Base-by-base conservation (phyloP, 2,797 vertebrate genomes). In the Choloepus didactylus region DNA sequence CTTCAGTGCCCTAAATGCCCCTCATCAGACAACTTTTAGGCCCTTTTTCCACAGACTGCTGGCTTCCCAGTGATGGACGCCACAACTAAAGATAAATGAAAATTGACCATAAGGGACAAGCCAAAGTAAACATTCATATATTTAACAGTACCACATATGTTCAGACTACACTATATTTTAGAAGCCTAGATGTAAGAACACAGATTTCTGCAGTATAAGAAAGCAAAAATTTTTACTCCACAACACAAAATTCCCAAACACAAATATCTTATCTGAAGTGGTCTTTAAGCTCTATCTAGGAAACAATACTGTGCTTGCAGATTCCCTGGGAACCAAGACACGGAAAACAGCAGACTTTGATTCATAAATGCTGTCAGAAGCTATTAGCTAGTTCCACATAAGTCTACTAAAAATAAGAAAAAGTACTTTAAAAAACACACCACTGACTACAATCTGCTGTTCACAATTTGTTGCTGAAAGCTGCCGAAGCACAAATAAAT, bases 1-100 rank as follows among this genome's bases (percentile, higher is more conserved):
- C 85, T 96, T 84, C 27, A 67, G 18, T 83, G 67, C 44, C 90
- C 82, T 87, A 89, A 93, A 86, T 94, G 89, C 94, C 83, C 93
- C 60, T 59, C 21, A 49, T 41, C 14, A 91, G 88, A 87, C 41
- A 49, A 70, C 46, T 83, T 97, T 94, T 75, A 96, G 96, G 94
- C 87, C 96, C 87, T 97, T 80, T 64, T 91, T 95, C 85, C 93
- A 94, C 0, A 21, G 92, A 95, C 59, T 91, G 87, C 93, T 95
- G 81, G 79, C 54, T 97, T 97, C 91, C 62, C 59, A 49, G 14
- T 64, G 62, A 93, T 31, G 4, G 84, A 3, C 0, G 91, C 64
- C 94, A 46, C 89, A 96, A 92, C 82, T 46, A 89, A 89, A 51
- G 91, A 93, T 95, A 96, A 83, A 49, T 27, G 69, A 77, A 84